These are phyloP conservation scores for Nephrotoma flavescens DNA, from an alignment of 2,888 invertebrate genomes.

Conservation along the genomic window DNA sequence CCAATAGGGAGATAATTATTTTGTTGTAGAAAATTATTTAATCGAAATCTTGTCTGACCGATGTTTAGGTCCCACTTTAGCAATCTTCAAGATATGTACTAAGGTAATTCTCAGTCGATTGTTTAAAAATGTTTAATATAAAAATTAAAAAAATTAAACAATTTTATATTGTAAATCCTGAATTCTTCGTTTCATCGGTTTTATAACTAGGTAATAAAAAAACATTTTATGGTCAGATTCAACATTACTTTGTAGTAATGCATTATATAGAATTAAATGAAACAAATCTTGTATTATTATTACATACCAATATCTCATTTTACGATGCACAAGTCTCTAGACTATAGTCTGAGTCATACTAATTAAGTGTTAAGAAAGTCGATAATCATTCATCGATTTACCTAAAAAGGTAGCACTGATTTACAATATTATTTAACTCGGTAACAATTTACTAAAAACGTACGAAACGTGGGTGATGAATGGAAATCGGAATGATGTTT, in stretches of 20 bases:
- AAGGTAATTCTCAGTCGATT: neutral
- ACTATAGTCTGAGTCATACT: neutral
- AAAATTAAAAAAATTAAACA: neutral
- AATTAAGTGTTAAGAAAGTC: neutral
- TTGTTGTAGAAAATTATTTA: no score
- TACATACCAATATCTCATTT: neutral
- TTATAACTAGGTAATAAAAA: neutral
- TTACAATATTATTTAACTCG: neutral
- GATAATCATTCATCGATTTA: neutral
- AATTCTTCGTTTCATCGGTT: neutral
- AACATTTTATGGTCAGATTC: no score
- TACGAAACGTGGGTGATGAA: neutral
- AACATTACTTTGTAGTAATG: no score
- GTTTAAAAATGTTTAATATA: neutral
- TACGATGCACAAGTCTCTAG: neutral
- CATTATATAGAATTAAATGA: no score
- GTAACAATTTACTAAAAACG: neutral
- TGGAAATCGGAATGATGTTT: neutral
- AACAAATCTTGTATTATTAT: neutral
- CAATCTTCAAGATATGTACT: neutral
- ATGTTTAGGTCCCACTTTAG: no score
- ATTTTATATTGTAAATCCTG: neutral
- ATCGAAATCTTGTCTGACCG: no score
- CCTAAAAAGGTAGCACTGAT: neutral
- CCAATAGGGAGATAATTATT: no score